These are phyloP conservation scores for Campaea margaritaria DNA, from an alignment of 2,888 invertebrate species.

Conservation along the genomic window DNA sequence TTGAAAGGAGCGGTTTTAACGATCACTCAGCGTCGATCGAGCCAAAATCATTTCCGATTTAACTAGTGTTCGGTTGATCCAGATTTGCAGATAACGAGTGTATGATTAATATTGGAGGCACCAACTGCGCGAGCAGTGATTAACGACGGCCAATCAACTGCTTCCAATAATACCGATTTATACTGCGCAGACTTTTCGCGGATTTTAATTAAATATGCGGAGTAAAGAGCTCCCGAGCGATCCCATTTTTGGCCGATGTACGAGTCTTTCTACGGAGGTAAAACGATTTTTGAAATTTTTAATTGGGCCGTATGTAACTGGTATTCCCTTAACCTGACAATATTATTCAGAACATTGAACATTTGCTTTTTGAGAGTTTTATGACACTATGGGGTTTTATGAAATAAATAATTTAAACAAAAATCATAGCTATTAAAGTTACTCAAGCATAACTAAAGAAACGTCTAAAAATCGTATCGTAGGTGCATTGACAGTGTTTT, in stretches of 20 bases:
- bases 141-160: slow-evolving; percentile 72
- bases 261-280: slow-evolving; percentile 4
- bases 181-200: slow-evolving; percentile 46
- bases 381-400: too few relatives aligned
- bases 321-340: too few relatives aligned
- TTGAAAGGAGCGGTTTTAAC: slow-evolving; percentile 24
- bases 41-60: slow-evolving; percentile 60
- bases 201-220: slow-evolving; percentile 46
- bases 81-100: slow-evolving; percentile 70
- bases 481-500: too few relatives aligned
- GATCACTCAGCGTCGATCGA: slow-evolving; percentile 41
- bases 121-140: slow-evolving; percentile 64
- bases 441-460: too few relatives aligned
- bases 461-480: too few relatives aligned
- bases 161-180: slow-evolving; percentile 62
- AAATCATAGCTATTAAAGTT: too few relatives aligned
- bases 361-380: too few relatives aligned
- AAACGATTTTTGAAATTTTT: neutral
- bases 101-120: slow-evolving; percentile 71
- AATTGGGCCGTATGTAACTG: too few relatives aligned
- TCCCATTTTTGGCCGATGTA: slow-evolving; percentile 12
- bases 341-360: too few relatives aligned
- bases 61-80: slow-evolving; percentile 53
- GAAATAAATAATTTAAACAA: too few relatives aligned
- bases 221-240: slow-evolving; percentile 8